Conservation (phyloP, 2,888 invertebrate genomes). For the Notodonta dromedarius region DNA sequence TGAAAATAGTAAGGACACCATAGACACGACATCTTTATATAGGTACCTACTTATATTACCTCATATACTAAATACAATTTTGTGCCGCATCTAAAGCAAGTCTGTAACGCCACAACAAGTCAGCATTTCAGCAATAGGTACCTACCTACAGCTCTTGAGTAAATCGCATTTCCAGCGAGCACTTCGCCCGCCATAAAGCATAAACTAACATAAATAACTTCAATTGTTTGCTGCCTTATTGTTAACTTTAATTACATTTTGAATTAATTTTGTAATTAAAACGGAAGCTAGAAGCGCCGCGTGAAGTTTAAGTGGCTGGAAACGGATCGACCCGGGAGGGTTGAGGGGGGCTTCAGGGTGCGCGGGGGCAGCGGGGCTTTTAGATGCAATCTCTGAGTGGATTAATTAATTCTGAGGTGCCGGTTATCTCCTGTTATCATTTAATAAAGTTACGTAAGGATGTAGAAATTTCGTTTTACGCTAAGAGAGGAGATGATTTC, state of each 20-base stretch:
- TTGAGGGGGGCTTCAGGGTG: slow-evolving; percentile 39
- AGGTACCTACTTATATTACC: too few relatives aligned
- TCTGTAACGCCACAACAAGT: not conserved
- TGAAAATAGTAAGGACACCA: too few relatives aligned
- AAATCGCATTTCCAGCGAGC: slow-evolving; percentile 65
- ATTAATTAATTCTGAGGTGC: slow-evolving; percentile 85
- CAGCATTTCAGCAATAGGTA: not conserved
- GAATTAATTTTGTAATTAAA: slow-evolving; percentile 86
- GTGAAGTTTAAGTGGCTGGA: slow-evolving; percentile 85
- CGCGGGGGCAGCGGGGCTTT: slow-evolving; percentile 64
- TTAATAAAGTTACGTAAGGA: slow-evolving; percentile 80
- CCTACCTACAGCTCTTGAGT: slow-evolving; percentile 45
- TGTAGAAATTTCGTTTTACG: slow-evolving; percentile 65
- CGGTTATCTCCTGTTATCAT: slow-evolving; percentile 83
- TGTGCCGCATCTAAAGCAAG: too few relatives aligned
- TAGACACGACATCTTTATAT: too few relatives aligned
- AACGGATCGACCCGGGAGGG: slow-evolving; percentile 73
- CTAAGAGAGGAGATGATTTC: slow-evolving; percentile 45
- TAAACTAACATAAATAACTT: slow-evolving; percentile 85
- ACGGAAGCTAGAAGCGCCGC: slow-evolving; percentile 84
- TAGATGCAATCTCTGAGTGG: slow-evolving; percentile 84
- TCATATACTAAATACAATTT: too few relatives aligned
- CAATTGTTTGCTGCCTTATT: slow-evolving; percentile 85
- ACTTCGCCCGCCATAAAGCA: slow-evolving; percentile 74
- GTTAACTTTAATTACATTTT: slow-evolving; percentile 86